Percentiles rank a stretch among this genome's conserved stretches.
These are phyloP conservation scores for Temnothorax unifasciatus DNA, from an alignment of 2,888 invertebrate species.

Conservation along the genomic window DNA sequence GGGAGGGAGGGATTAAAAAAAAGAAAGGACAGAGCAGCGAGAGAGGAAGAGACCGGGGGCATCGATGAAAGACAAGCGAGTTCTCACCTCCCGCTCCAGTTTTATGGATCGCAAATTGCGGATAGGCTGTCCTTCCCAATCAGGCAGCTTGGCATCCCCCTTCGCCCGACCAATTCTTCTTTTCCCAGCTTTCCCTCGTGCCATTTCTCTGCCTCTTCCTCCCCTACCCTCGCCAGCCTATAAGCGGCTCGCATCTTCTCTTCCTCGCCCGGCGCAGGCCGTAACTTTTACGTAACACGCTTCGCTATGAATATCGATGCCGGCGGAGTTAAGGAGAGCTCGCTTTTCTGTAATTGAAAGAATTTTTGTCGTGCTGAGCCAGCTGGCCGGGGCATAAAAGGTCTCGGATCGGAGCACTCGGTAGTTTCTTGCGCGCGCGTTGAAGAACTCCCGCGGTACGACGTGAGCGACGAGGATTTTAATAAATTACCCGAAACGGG, in stretches of 20 bases:
- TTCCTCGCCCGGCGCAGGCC: constrained; percentile 59
- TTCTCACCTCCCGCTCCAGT: constrained; percentile 77
- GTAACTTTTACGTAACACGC: constrained; percentile 80
- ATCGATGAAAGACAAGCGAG: constrained; percentile 80
- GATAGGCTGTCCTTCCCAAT: constrained; percentile 84
- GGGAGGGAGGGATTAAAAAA: constrained; percentile 60
- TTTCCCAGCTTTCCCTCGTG: constrained; percentile 68
- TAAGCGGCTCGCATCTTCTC: constrained; percentile 73
- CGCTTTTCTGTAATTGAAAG: constrained; percentile 82
- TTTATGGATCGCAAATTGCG: constrained; percentile 80
- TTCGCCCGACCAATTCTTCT: constrained; percentile 73
- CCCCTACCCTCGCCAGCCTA: constrained; percentile 60
- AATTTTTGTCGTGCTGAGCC: constrained; percentile 80
- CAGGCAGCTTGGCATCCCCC: constrained; percentile 71
- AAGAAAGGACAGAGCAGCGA: constrained; percentile 44
- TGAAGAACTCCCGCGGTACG: constrained; percentile 57
- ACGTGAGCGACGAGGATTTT: constrained; percentile 74
- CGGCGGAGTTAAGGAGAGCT: constrained; percentile 77
- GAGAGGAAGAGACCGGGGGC: constrained; percentile 69
- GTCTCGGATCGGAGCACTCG: constrained; percentile 55
- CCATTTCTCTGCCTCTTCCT: constrained; percentile 70
- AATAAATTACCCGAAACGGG: constrained; percentile 73
- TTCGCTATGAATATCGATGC: constrained; percentile 83
- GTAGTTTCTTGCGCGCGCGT: constrained; percentile 34
- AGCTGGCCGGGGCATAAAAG: constrained; percentile 81